Conservation (phyloP, 1,140 invertebrate genomes). For the Homalodisca vitripennis region DNA sequence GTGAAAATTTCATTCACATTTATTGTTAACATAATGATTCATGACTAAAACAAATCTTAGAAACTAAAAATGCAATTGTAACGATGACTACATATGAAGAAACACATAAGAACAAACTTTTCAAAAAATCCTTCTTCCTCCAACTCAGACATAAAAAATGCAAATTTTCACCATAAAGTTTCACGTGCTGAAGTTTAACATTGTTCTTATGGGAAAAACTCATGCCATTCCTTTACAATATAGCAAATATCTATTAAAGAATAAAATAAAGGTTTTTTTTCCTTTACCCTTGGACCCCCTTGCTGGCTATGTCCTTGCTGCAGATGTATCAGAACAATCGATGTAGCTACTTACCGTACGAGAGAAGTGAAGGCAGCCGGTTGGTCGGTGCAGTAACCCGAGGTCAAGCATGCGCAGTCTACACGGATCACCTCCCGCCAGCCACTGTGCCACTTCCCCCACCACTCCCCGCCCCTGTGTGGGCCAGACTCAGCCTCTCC, state of each 20-base stretch:
- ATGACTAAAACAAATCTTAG: too few relatives aligned
- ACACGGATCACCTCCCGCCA: slow-evolving; percentile 13
- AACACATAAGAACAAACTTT: too few relatives aligned
- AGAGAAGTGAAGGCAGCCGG: not conserved
- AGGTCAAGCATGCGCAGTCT: slow-evolving; percentile 1
- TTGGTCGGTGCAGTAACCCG: not conserved
- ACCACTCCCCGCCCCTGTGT: slow-evolving; percentile 25
- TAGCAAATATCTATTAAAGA: not conserved
- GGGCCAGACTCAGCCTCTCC: slow-evolving; percentile 15
- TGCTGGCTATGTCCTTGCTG: not conserved
- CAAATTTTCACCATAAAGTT: too few relatives aligned
- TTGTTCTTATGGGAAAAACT: not conserved
- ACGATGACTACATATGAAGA: too few relatives aligned
- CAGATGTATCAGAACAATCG: not conserved
- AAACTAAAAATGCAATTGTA: too few relatives aligned
- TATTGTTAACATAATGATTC: too few relatives aligned
- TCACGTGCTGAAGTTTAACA: too few relatives aligned
- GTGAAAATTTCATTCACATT: too few relatives aligned
- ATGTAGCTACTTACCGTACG: not conserved
- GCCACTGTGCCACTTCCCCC: slow-evolving; percentile 28
- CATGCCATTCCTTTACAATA: not conserved
- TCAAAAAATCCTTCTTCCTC: too few relatives aligned
- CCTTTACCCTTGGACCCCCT: not conserved
- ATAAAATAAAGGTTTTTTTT: not conserved
- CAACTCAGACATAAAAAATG: too few relatives aligned